Evolutionary conservation across 2,113 vertebrate genomes (phyloP).

Genomic region (Lampris incognitus): DNA sequence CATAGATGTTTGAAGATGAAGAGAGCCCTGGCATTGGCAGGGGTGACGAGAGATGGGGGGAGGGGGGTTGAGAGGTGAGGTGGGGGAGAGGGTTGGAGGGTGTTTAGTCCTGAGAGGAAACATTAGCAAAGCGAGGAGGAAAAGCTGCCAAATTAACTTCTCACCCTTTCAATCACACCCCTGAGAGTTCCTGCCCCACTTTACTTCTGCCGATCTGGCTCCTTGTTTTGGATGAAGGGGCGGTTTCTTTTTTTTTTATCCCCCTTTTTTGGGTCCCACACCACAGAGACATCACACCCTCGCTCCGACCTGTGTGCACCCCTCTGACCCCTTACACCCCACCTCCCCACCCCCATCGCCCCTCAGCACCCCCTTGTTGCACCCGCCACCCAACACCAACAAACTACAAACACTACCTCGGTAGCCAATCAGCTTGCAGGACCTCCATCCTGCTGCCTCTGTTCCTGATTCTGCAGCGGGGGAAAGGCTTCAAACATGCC

Average conservation of each 20-base stretch:
- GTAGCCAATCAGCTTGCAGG: constrained; percentile 40
- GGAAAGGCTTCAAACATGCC: constrained; percentile 39
- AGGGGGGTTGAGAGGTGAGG: constrained; percentile 62
- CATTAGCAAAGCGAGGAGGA: constrained; percentile 97
- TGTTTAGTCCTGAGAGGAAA: constrained; percentile 88
- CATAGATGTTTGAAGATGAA: constrained; percentile 56
- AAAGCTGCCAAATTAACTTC: constrained; percentile 99
- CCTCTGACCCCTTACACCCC: constrained; percentile 37
- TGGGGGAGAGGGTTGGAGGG: constrained; percentile 74
- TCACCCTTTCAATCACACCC: constrained; percentile 99
- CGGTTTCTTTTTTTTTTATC: constrained; percentile 47
- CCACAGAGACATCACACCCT: constrained; percentile 62
- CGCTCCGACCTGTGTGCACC: constrained; percentile 46
- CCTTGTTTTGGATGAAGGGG: constrained; percentile 71
- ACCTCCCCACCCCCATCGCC: neutral
- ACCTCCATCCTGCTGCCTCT: constrained; percentile 34
- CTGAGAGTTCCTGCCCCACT: constrained; percentile 94
- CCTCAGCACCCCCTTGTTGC: constrained; percentile 23
- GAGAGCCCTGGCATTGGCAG: constrained; percentile 65
- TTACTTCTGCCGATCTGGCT: constrained; percentile 89
- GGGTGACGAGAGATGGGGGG: constrained; percentile 14
- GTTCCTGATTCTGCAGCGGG: constrained; percentile 20
- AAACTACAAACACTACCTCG: constrained; percentile 40
- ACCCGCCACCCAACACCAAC: constrained; percentile 44
- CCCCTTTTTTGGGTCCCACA: constrained; percentile 68